Percentiles rank a stretch among this genome's conserved stretches.
Conservation (phyloP, 2,888 invertebrate genomes). For the Hirtodrosophila trivittata region DNA sequence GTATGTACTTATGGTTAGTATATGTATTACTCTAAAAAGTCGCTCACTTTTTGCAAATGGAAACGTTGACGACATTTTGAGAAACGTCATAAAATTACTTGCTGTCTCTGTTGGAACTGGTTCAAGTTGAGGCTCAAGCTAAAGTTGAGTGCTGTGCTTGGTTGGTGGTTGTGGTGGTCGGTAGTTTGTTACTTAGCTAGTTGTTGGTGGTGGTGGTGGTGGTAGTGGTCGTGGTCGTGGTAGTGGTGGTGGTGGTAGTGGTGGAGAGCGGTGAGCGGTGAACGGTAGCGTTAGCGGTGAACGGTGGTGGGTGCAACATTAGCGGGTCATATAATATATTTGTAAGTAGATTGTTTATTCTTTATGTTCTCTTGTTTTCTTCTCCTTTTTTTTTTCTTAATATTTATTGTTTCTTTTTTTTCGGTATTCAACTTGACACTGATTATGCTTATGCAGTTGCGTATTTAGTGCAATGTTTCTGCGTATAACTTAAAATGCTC, state of each 20-base stretch:
- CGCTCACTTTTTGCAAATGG: constrained; percentile 66
- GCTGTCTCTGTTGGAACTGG: constrained; percentile 26
- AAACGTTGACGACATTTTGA: constrained; percentile 66
- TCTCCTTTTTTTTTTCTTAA: constrained; percentile 1
- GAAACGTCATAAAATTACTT: constrained; percentile 27
- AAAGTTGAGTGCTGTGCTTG: constrained; percentile 17
- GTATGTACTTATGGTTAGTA: constrained; percentile 14
- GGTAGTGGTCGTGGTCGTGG: constrained; percentile 15
- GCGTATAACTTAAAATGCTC: too few relatives aligned
- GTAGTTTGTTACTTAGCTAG: constrained; percentile 23
- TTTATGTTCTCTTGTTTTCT: constrained; percentile 6
- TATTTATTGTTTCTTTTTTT: constrained; percentile 3
- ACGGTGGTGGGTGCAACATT: constrained; percentile 51
- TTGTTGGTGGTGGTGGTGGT: constrained; percentile 2
- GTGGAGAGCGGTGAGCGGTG: constrained; percentile 37
- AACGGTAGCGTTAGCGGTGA: constrained; percentile 23
- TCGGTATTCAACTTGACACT: background rate
- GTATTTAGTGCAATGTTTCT: background rate
- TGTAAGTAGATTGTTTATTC: constrained; percentile 13
- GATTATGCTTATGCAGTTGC: constrained; percentile 1
- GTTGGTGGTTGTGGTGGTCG: constrained; percentile 9
- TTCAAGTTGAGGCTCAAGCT: constrained; percentile 40
- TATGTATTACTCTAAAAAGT: constrained; percentile 26
- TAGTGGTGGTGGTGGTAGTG: constrained; percentile 35
- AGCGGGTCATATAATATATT: constrained; percentile 27